These are phyloP conservation scores for Trachymyrmex cornetzi DNA, from an alignment of 1,140 invertebrate species.

Conservation along the genomic window DNA sequence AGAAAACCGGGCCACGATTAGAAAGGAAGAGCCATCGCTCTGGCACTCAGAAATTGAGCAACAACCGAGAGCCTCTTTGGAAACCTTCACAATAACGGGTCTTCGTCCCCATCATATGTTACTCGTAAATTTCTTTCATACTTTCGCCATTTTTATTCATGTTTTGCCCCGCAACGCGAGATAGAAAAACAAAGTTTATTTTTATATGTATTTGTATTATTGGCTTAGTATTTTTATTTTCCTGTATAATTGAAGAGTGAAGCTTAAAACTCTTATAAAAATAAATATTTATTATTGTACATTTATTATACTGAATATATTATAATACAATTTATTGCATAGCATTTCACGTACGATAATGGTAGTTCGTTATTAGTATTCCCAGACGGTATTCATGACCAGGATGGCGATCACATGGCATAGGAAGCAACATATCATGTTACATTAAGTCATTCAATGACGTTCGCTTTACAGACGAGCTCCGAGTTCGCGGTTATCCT, in stretches of 20 bases:
- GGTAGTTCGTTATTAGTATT: not conserved
- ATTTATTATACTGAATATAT: not conserved
- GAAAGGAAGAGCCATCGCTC: slow-evolving; percentile 2
- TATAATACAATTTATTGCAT: slow-evolving; percentile 4
- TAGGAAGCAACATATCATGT: slow-evolving; percentile 67
- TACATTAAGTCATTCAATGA: slow-evolving; percentile 59
- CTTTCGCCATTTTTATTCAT: not conserved
- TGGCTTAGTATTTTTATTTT: slow-evolving; percentile 5
- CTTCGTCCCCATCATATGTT: not conserved
- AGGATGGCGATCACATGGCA: slow-evolving; percentile 41
- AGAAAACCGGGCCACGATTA: slow-evolving; percentile 58
- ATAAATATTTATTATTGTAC: not conserved
- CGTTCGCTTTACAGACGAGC: slow-evolving; percentile 32
- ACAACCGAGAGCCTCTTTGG: slow-evolving; percentile 12
- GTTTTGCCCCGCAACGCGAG: not conserved
- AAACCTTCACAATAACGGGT: slow-evolving; percentile 26
- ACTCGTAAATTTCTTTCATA: not conserved
- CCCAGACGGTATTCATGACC: not conserved
- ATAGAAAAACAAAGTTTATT: not conserved
- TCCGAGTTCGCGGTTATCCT: not conserved
- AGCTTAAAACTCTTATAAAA: not conserved
- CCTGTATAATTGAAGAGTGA: not conserved
- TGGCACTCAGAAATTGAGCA: slow-evolving; percentile 31
- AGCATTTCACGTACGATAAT: not conserved
- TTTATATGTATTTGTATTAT: slow-evolving; percentile 2